Conservation (phyloP, 1,140 invertebrate genomes). For the Oreohelix idahoensis region DNA sequence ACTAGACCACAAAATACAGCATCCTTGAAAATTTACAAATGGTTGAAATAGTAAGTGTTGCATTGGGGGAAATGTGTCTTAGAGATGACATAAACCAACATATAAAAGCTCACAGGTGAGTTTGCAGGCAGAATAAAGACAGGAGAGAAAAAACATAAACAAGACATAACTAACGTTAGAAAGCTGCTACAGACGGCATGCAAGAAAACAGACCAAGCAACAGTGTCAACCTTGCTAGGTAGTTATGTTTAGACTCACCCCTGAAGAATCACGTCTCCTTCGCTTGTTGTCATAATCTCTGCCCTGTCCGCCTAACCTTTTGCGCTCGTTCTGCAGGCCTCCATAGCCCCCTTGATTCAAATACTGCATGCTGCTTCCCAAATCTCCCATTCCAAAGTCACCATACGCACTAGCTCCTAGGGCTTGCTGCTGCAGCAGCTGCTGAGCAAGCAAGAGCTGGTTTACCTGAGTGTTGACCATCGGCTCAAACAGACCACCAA, state of each 20-base stretch:
- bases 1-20: no score
- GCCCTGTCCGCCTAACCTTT: constrained; percentile 20
- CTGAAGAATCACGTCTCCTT: constrained; percentile 19
- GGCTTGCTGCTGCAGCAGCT: constrained; percentile 22
- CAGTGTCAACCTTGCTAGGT: no score
- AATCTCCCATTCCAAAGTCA: not conserved
- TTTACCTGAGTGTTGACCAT: constrained; percentile 25
- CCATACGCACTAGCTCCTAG: not conserved
- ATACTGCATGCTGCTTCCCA: constrained; percentile 1
- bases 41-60: no score
- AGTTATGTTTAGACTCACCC: constrained; percentile 7
- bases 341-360: constrained; percentile 19
- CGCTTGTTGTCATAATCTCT: constrained; percentile 17
- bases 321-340: constrained; percentile 15
- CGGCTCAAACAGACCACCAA: constrained; percentile 11
- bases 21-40: no score
- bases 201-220: no score
- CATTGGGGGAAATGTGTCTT: no score
- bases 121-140: no score
- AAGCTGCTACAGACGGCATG: no score
- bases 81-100: no score
- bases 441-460: constrained; percentile 24
- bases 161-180: no score
- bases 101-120: no score
- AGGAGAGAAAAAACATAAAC: no score